Percentiles rank a stretch among this genome's conserved stretches.
Evolutionary conservation across 2,797 vertebrate genomes (phyloP).

Genomic region (Micromesistius poutassou): DNA sequence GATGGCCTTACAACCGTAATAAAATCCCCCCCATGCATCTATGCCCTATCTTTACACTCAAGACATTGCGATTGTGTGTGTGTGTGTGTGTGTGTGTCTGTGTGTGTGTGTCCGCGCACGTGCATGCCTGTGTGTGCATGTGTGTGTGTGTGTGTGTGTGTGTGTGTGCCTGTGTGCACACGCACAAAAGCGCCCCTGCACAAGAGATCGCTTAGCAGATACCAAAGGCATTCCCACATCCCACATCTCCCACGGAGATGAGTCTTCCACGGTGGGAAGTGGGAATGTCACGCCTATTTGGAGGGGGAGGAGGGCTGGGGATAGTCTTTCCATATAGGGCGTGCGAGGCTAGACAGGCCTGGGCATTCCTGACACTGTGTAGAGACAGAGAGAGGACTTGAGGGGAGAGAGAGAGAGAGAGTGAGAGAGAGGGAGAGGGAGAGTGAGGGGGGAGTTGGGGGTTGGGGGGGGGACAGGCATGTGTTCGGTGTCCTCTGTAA

Average conservation of each 20-base stretch:
- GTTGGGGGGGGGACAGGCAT: neutral
- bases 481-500: slow-evolving; percentile 8
- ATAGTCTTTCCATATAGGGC: slow-evolving; percentile 42
- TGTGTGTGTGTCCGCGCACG: slow-evolving; percentile 9
- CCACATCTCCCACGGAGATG: slow-evolving; percentile 28
- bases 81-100: neutral
- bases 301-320: slow-evolving; percentile 1
- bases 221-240: slow-evolving; percentile 41
- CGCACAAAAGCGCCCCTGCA: neutral
- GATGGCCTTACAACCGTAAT: neutral
- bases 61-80: neutral
- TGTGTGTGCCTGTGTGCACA: slow-evolving; percentile 15
- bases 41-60: neutral
- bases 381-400: slow-evolving; percentile 10
- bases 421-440: neutral
- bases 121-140: neutral
- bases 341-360: slow-evolving; percentile 72
- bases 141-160: neutral
- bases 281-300: slow-evolving; percentile 46
- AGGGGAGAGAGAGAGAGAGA: slow-evolving; percentile 12
- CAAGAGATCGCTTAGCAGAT: slow-evolving; percentile 32
- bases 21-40: neutral
- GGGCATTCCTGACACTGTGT: slow-evolving; percentile 52
- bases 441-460: no score
- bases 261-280: slow-evolving; percentile 46